Percentiles rank a stretch among this genome's conserved stretches.
phyloP scores from a whole-genome alignment of 2,888 invertebrate species.

The Ichneumon xanthorius region DNA sequence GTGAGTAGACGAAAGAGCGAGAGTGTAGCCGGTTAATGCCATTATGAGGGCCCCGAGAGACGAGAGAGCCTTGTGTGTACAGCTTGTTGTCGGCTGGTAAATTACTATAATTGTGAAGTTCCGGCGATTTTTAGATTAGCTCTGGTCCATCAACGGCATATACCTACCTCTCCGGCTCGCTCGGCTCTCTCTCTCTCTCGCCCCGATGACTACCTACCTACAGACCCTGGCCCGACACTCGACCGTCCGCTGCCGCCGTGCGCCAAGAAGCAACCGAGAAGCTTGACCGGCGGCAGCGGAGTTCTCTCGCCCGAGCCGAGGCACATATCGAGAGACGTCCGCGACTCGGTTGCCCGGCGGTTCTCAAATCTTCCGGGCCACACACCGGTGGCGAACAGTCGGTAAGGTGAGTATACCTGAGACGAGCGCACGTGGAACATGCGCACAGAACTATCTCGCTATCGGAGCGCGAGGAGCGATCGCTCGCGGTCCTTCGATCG shows the following conservation, averaged over 20 bases:
- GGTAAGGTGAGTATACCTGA: slow-evolving; percentile 16
- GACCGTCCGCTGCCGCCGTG: slow-evolving; percentile 43
- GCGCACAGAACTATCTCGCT: background rate
- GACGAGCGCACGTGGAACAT: background rate
- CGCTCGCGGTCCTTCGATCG: slow-evolving; percentile 37
- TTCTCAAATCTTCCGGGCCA: slow-evolving; percentile 75
- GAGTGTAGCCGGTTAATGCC: slow-evolving; percentile 69
- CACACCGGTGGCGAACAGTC: background rate
- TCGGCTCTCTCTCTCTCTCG: slow-evolving; percentile 28
- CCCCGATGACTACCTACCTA: slow-evolving; percentile 63
- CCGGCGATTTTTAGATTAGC: slow-evolving; percentile 85
- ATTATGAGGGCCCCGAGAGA: slow-evolving; percentile 66
- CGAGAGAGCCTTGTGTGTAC: slow-evolving; percentile 80
- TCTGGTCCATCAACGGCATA: slow-evolving; percentile 83
- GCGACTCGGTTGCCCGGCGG: slow-evolving; percentile 62
- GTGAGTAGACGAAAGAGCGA: slow-evolving; percentile 55
- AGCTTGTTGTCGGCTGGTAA: slow-evolving; percentile 84
- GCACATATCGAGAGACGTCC: slow-evolving; percentile 26
- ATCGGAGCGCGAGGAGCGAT: background rate
- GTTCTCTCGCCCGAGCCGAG: background rate
- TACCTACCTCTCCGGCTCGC: slow-evolving; percentile 68
- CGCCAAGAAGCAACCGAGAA: slow-evolving; percentile 41
- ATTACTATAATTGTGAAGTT: slow-evolving; percentile 85
- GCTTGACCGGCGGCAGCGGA: slow-evolving; percentile 1
- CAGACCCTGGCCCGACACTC: slow-evolving; percentile 73